Base-by-base conservation (phyloP, 2,888 invertebrate species). In the Lordiphosa andalusiaca region DNA sequence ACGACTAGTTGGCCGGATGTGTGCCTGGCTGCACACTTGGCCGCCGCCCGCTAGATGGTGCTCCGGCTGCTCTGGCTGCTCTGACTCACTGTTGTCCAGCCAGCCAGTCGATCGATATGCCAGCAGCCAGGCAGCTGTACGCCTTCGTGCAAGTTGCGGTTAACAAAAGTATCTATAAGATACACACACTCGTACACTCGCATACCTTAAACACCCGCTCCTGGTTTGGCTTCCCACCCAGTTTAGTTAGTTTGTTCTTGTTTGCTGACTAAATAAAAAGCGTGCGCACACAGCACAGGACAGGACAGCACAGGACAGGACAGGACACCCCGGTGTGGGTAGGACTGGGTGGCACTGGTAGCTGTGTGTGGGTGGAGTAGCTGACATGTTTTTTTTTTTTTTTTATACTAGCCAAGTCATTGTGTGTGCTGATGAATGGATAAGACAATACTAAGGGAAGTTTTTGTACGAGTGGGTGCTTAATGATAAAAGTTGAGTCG, bases 151-250 rank as follows among this genome's bases (percentile, higher is more conserved):
- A 53, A 58, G 44, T 67, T 56, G 58, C 53, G 74, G 61, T 64
- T 56, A 44, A 63, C 56, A 59, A 82, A 77, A 52, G 76, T 77
- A 83, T 83, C 77, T 70, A 68, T 46, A 67, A 77, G 84, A 73
- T 80, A 83, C 66, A 64, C 44, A 40, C 25, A 54, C 35, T 37
- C 50, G 55, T 42, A 42, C 25, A 40, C 35, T 37, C 50, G 55
- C 40, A 42, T 21, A 40, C 51, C 19, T 19, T 4, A 19, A 19
- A 40, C 40, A 47, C 58, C 25, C 21, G 63, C 55, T 67, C 67
- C 52, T 62, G 63, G 53, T 80, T 48, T 58, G 72, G 66, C 69
- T 67, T 74, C 60, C 69, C 73, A 56, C 56, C 77, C 70, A 55
- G 44, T 21, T 60, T 36, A 30, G 30, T 30, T 44, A 19, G 30